These are phyloP conservation scores for Zaprionus vittiger DNA, from an alignment of 1,140 invertebrate species.

Conservation along the genomic window DNA sequence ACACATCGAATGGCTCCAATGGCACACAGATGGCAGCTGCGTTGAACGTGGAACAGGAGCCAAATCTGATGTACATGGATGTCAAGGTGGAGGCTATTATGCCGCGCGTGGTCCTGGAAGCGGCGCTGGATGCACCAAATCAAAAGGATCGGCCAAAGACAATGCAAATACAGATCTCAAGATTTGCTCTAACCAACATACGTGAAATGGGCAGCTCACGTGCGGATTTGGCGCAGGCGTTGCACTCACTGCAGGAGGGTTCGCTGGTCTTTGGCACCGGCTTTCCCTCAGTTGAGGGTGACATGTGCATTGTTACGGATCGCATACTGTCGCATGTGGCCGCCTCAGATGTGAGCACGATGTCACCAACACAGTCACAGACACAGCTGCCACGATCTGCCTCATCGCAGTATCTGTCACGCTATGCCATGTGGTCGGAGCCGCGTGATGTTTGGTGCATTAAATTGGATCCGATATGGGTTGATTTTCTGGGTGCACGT, in stretches of 20 bases:
- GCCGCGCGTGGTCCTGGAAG: constrained; percentile 87
- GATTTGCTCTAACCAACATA: constrained; percentile 92
- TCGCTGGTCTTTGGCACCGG: constrained; percentile 90
- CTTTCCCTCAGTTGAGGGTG: constrained; percentile 89
- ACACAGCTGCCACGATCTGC: constrained; percentile 63
- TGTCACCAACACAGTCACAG: constrained; percentile 58
- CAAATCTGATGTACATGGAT: constrained; percentile 91
- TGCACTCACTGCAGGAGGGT: constrained; percentile 90
- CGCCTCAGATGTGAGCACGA: constrained; percentile 69
- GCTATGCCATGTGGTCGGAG: constrained; percentile 92
- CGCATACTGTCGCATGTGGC: constrained; percentile 90
- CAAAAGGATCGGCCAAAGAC: constrained; percentile 90
- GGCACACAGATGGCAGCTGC: constrained; percentile 71
- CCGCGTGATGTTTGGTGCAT: constrained; percentile 95
- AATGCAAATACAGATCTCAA: constrained; percentile 92
- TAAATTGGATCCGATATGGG: constrained; percentile 95
- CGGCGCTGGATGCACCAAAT: constrained; percentile 73
- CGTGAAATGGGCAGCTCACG: constrained; percentile 89
- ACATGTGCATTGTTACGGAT: constrained; percentile 89
- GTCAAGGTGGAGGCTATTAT: constrained; percentile 95
- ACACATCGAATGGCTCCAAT: constrained; percentile 75
- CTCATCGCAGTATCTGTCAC: constrained; percentile 83
- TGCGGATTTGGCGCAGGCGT: constrained; percentile 89
- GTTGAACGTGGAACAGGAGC: constrained; percentile 71
- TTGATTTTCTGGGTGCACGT: constrained; percentile 93